Evolutionary conservation across 1,140 invertebrate genomes (phyloP), one percentile per base, ranked within the genome.

Genomic region (Rhyacophila brunnea): DNA sequence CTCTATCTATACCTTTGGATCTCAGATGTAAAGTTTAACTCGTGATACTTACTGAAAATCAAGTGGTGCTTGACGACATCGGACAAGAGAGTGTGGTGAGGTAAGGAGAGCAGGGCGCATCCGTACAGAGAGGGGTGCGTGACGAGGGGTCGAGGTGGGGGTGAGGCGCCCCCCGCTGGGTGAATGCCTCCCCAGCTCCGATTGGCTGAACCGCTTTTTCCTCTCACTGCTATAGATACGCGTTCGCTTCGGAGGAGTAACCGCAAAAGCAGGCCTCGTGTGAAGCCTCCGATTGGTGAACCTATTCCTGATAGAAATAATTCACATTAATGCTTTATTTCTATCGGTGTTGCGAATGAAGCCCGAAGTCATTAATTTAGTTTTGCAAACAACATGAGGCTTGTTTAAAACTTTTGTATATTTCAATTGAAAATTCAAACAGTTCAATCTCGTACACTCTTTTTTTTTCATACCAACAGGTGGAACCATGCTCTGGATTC

Each of bases 241-340:
- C 90, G 91, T 72, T 95, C 92, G 69, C 89, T 90, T 67, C 94
- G 91, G 36, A 96, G 74, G 13, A 95, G 77, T 18, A 95, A 77
- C 70, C 95, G 91, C 6, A 95, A 74, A 48, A 96, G 86, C 19
- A 96, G 74, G 54, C 92, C 83, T 15, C 93, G 83, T 9, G 91
- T 91, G 71, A 96, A 95, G 9, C 92, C 92, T 10, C 90, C 91
- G 62, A 95, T 88, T 5, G 62, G 55, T 14, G 58, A 51, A 18
- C 54, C 62, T 32, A 59, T 42, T 7, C 84, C 84, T 58, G 32
- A 18, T n/a, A n/a, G n/a, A n/a, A n/a, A n/a, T n/a, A n/a, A n/a
- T n/a, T n/a, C n/a, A n/a, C n/a, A n/a, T n/a, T n/a, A n/a, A n/a
- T n/a, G n/a, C n/a, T n/a, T n/a, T n/a, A n/a, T n/a, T n/a, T n/a